Evolutionary conservation across 2,797 vertebrate species (phyloP).

Genomic region (Girardinus metallicus): DNA sequence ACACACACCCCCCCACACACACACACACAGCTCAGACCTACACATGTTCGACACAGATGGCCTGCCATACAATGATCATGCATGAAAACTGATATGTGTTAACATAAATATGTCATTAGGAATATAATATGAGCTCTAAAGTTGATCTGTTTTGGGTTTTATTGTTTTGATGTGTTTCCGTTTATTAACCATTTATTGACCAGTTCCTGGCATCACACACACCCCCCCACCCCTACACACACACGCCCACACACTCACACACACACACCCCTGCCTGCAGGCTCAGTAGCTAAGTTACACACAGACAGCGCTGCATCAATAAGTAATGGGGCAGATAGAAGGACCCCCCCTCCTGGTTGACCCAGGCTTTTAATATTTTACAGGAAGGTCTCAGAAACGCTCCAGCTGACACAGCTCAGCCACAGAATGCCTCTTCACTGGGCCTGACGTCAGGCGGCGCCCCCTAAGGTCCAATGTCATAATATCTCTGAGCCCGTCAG

Average conservation of each 20-base stretch:
- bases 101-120: conserved; percentile 12
- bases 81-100: conserved; percentile 20
- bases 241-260: not conserved
- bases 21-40: not conserved
- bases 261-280: conserved; percentile 26
- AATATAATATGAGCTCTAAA: not conserved
- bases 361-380: conserved; percentile 75
- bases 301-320: conserved; percentile 57
- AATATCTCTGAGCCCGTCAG: conserved; percentile 29
- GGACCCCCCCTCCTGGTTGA: conserved; percentile 43
- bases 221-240: no score
- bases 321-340: conserved; percentile 65
- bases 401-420: conserved; percentile 38
- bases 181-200: conserved; percentile 23
- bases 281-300: conserved; percentile 57
- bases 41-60: conserved; percentile 24
- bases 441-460: conserved; percentile 17
- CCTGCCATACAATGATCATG: conserved; percentile 23
- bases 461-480: conserved; percentile 60
- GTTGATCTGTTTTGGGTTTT: not conserved
- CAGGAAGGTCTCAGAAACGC: conserved; percentile 47
- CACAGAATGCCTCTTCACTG: conserved; percentile 56
- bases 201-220: conserved; percentile 1
- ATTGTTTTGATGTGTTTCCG: conserved; percentile 12
- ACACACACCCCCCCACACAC: no score